Evolutionary conservation across 2,888 invertebrate genomes (phyloP), one percentile per base, ranked within the genome.

Genomic region (Andrena flavipes): DNA sequence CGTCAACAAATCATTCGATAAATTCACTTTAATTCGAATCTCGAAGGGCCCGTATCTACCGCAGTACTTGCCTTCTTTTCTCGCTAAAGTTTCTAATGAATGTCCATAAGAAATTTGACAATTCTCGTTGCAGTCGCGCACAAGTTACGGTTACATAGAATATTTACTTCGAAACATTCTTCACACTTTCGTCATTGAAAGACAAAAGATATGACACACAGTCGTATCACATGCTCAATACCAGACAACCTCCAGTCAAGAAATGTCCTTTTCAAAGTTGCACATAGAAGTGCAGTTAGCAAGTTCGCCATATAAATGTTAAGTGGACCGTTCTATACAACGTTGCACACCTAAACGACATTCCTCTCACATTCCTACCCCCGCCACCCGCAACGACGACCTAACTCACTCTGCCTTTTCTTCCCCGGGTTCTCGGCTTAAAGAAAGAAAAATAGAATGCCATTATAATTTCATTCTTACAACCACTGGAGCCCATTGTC

Each of bases 381-480:
- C 29, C 30, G 42, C 16, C 1, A 5, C 29, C 23, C 48, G 10
- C 10, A 4, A 20, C 20, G 7, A 16, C 35, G 20, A 49, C 13
- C 62, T 29, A 51, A 26, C 62, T 29, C 29, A 10, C 26, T 51
- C 0, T 42, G 1, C 10, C 26, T 29, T 35, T 29, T 33, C 30
- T 26, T 51, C 23, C 23, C 49, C 1, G 33, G 54, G 29, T 26
- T 13, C 35, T 30, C 62, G 2, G 2, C 23, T 30, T 3, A 7
- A 20, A 7, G 26, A 48, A 67, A 51, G 30, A n/a, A 73, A 77
- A 72, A 60, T 51, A 35, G 30, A 73, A 49, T 2, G 29, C 49
- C 35, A 60, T 72, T 72, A 49, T 2, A 35, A 54, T 23, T 62
- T 26, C 42, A 29, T 63, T 70, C 60, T 49, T 29, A 35, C 33